Evolutionary conservation across 2,888 invertebrate genomes (phyloP).

Genomic region (Brachynemurus nebulosus): DNA sequence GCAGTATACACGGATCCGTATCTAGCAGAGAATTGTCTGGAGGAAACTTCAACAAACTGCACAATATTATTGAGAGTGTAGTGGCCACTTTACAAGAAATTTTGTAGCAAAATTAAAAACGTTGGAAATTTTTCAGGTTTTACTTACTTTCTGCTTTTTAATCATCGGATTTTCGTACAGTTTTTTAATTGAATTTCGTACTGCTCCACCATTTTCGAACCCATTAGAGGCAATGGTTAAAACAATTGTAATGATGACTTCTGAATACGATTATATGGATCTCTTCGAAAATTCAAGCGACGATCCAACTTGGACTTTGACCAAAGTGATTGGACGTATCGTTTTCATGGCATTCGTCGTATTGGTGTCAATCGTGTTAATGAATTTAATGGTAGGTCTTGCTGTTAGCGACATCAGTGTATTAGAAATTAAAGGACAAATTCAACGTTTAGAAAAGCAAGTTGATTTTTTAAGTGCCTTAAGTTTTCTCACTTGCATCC

Average conservation of each 20-base stretch:
- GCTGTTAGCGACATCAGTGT: constrained; percentile 44
- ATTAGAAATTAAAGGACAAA: constrained; percentile 40
- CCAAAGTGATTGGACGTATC: constrained; percentile 33
- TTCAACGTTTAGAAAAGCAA: constrained; percentile 39
- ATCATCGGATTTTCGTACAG: constrained; percentile 41
- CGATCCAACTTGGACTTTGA: constrained; percentile 30
- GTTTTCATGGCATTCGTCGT: constrained; percentile 40
- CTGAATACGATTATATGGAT: constrained; percentile 40
- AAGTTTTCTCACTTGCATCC: background rate
- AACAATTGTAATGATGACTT: constrained; percentile 46
- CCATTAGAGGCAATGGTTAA: constrained; percentile 40
- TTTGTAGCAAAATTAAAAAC: background rate
- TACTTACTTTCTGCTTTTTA: constrained; percentile 32
- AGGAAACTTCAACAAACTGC: too few species aligned
- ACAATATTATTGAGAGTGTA: too few species aligned
- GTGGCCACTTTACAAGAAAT: background rate
- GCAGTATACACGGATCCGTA: too few species aligned
- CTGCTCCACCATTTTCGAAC: constrained; percentile 35
- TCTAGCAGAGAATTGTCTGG: too few species aligned
- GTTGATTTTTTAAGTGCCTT: constrained; percentile 30
- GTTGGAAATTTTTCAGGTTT: constrained; percentile 36
- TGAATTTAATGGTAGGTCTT: constrained; percentile 44
- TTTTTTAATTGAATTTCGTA: constrained; percentile 41
- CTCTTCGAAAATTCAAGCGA: constrained; percentile 31
- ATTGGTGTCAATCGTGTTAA: constrained; percentile 40